These are phyloP conservation scores for Dinoponera quadriceps DNA, from an alignment of 1,140 invertebrate species.

Conservation along the genomic window DNA sequence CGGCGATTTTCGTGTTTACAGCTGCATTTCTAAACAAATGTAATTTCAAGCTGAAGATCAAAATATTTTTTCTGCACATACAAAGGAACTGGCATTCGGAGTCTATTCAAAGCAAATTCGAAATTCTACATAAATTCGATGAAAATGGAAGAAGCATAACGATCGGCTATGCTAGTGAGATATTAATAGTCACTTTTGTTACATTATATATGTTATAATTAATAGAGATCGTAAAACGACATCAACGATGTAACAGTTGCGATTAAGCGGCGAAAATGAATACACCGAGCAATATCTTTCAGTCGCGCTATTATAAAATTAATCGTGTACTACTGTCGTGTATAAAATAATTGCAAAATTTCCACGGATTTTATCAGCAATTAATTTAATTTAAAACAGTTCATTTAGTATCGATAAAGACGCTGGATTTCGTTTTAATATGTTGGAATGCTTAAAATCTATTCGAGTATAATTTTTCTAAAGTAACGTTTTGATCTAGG, in stretches of 20 bases:
- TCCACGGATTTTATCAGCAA: neutral
- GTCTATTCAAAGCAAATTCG: conserved; percentile 9
- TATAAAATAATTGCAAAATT: neutral
- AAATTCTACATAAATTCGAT: conserved; percentile 31
- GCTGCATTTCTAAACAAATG: conserved; percentile 7
- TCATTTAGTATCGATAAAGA: neutral
- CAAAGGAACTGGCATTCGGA: conserved; percentile 27
- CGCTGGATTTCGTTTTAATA: too few species aligned
- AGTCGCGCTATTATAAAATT: too few species aligned
- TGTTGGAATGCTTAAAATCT: neutral
- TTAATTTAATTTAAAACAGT: neutral
- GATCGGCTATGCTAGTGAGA: conserved; percentile 39
- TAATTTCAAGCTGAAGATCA: conserved; percentile 38
- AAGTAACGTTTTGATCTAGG: neutral
- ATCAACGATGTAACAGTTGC: too few species aligned
- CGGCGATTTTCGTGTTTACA: neutral
- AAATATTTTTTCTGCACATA: conserved; percentile 24
- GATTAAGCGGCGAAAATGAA: too few species aligned
- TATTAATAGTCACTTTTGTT: neutral
- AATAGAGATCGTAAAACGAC: too few species aligned
- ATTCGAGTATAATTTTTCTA: neutral
- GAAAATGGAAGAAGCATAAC: conserved; percentile 43
- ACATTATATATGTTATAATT: neutral
- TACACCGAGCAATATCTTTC: too few species aligned
- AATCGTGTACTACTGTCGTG: too few species aligned